phyloP scores from a whole-genome alignment of 2,888 invertebrate genomes.

The Cephalotes varians region DNA sequence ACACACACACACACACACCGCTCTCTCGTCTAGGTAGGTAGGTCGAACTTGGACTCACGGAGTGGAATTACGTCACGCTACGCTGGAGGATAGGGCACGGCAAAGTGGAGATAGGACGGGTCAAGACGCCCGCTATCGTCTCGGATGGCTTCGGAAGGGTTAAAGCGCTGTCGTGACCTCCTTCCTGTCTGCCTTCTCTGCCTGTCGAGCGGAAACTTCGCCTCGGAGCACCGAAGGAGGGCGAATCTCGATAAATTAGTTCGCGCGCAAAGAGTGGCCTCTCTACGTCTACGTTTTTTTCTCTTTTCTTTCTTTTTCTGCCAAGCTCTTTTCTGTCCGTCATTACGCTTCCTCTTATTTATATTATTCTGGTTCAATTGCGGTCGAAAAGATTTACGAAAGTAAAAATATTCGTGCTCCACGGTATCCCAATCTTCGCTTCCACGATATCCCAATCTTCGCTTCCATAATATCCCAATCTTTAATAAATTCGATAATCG shows the following conservation, averaged over 20 bases:
- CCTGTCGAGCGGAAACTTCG: slow-evolving; percentile 69
- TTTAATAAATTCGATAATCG: slow-evolving; percentile 55
- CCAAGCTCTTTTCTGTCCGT: neutral
- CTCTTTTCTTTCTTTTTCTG: neutral
- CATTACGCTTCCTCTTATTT: slow-evolving; percentile 21
- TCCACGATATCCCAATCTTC: slow-evolving; percentile 34
- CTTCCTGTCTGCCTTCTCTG: slow-evolving; percentile 67
- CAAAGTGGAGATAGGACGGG: slow-evolving; percentile 78
- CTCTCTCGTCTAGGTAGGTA: slow-evolving; percentile 61
- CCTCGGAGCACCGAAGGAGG: slow-evolving; percentile 46
- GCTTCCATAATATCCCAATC: slow-evolving; percentile 29
- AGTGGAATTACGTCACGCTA: slow-evolving; percentile 80
- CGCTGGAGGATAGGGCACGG: slow-evolving; percentile 76
- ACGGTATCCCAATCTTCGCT: too few relatives aligned
- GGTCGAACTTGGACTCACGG: slow-evolving; percentile 74
- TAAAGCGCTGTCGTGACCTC: slow-evolving; percentile 78
- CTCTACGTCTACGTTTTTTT: neutral
- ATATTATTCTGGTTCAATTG: slow-evolving; percentile 26
- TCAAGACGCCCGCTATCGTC: slow-evolving; percentile 80
- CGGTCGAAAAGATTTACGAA: slow-evolving; percentile 8
- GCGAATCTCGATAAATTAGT: slow-evolving; percentile 55
- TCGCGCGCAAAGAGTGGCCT: slow-evolving; percentile 29
- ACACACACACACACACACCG: neutral
- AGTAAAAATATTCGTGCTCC: slow-evolving; percentile 29
- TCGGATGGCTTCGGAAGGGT: slow-evolving; percentile 77